These are phyloP conservation scores for Octomys mimax DNA, from an alignment of 2,797 vertebrate species.

Conservation along the genomic window DNA sequence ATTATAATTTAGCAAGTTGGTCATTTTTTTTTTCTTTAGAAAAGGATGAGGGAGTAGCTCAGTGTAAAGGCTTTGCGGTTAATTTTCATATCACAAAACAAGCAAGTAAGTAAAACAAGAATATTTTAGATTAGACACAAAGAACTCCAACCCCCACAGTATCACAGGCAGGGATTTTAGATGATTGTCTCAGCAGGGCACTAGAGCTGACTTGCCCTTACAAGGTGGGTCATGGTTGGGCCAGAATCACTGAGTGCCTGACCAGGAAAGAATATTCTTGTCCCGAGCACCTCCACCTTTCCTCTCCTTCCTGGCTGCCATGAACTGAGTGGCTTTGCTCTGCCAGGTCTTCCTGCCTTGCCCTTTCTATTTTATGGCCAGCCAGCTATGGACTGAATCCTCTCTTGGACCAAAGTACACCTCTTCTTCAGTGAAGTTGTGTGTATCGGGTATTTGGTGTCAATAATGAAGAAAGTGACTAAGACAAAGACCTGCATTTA, in stretches of 20 bases:
- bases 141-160: no score
- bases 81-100: not conserved
- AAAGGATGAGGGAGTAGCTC: not conserved
- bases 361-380: not conserved
- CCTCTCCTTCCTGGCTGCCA: not conserved
- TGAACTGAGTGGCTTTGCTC: not conserved
- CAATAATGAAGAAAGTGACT: not conserved
- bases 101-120: not conserved
- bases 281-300: not conserved
- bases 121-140: not conserved
- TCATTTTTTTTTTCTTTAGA: not conserved
- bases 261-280: not conserved
- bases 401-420: not conserved
- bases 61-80: no score
- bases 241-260: not conserved
- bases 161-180: not conserved
- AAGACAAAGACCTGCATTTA: not conserved
- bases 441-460: not conserved
- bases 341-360: not conserved
- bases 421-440: not conserved
- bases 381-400: not conserved
- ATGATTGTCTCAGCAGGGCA: fast-evolving
- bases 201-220: not conserved
- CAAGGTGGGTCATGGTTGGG: no score
- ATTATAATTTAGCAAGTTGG: not conserved